Base-by-base conservation (phyloP, 2,888 invertebrate species). In the Pseudococcus viburni region DNA sequence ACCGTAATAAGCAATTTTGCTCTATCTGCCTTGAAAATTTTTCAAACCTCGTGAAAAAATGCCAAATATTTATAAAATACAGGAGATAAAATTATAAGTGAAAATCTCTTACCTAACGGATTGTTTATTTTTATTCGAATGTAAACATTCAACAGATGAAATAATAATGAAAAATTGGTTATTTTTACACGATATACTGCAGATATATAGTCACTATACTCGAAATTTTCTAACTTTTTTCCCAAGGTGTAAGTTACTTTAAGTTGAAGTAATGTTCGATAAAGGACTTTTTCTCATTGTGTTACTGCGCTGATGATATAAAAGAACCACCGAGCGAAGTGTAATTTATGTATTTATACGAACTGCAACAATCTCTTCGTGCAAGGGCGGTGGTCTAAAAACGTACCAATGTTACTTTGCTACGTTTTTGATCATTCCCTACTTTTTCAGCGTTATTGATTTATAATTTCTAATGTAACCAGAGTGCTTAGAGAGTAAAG, bases 361-460 rank as follows among this genome's bases (percentile, higher is more conserved):
- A 64, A 64, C 64, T 64, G 64, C 64, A 64, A 64, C 64, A 64
- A 22, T 64, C 64, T 64, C 42, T 42, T 42, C 42, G 42, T 42
- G 42, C 42, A 42, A 68, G 86, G 86, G 86, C 86, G 86, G 86
- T 86, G 86, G 86, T 68, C 86, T 42, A 68, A 86, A 86, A 86
- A 59, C 64, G 8, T 42, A 39, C 26, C 59, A 64, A 59, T 59
- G 59, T 55, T 39, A 83, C 46, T 86, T 64, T 68, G 22, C 86
- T 68, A 46, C 46, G 68, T 86, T 46, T 86, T 86, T 46, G 59
- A 86, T 86, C 86, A 86, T 86, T 86, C 86, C 86, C 86, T 86
- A 86, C 86, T 86, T 86, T 86, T 86, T 68, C 86, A 68, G 33
- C 68, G 68, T 33, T 86, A 86, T 86, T 68, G 86, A 86, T 86